These are phyloP conservation scores for Procambarus clarkii DNA, from an alignment of 1,140 invertebrate species.

Conservation along the genomic window DNA sequence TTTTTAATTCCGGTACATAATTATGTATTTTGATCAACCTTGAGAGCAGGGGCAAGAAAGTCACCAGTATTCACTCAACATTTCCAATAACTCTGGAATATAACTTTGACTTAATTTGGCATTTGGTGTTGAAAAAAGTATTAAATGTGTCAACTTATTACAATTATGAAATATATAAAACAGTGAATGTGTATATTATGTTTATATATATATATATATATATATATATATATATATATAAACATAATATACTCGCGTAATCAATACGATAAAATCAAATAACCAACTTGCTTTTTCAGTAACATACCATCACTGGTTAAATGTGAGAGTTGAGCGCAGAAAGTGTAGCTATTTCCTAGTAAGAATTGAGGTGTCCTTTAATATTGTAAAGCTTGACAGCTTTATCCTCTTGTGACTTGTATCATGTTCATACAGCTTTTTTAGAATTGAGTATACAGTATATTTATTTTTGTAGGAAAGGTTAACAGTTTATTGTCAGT, in stretches of 20 bases:
- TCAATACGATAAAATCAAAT: neutral
- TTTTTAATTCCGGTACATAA: neutral
- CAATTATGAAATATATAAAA: neutral
- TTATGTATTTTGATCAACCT: neutral
- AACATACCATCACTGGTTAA: neutral
- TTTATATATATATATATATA: neutral
- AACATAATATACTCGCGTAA: neutral
- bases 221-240: neutral
- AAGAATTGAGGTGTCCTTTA: neutral
- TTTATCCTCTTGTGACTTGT: neutral
- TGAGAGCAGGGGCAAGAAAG: neutral
- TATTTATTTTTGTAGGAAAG: neutral
- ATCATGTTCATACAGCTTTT: neutral
- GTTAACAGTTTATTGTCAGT: neutral
- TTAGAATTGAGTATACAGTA: neutral
- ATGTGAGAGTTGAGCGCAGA: neutral
- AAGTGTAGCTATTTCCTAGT: constrained; percentile 3
- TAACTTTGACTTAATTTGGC: neutral
- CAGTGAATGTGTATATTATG: neutral
- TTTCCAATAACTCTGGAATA: neutral
- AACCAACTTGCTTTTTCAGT: neutral
- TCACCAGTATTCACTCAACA: neutral
- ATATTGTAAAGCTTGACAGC: neutral
- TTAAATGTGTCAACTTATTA: neutral
- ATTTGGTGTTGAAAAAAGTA: neutral